phyloP scores from a whole-genome alignment of 2,113 vertebrate species.

The Alces alces region DNA sequence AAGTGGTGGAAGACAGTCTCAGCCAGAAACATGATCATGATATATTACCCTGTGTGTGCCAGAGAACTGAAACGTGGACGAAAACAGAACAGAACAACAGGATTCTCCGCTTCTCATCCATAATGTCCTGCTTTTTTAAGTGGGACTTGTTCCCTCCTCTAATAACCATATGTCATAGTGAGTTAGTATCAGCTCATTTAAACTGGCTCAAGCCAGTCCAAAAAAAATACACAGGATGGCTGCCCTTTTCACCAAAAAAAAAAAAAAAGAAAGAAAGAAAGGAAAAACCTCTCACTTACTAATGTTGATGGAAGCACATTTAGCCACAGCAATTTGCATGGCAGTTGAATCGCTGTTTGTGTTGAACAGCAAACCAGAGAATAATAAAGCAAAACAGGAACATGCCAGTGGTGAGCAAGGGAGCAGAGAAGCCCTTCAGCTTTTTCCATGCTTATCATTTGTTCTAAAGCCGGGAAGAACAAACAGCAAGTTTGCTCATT shows the following conservation, averaged over 20 bases:
- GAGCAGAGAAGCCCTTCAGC: background rate
- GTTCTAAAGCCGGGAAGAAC: background rate
- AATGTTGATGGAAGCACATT: slow-evolving; percentile 47
- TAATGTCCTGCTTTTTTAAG: background rate
- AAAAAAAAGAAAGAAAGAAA: too few species aligned
- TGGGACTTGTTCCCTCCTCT: background rate
- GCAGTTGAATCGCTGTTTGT: slow-evolving; percentile 56
- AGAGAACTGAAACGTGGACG: background rate
- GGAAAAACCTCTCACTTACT: slow-evolving; percentile 23
- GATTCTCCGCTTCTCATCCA: background rate
- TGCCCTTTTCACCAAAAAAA: slow-evolving; percentile 37
- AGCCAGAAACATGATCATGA: background rate
- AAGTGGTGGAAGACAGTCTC: background rate
- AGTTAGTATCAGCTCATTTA: slow-evolving; percentile 53
- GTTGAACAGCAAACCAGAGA: slow-evolving; percentile 53
- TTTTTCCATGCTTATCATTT: slow-evolving; percentile 14
- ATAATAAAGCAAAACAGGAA: slow-evolving; percentile 48
- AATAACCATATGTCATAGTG: background rate
- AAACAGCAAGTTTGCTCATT: background rate
- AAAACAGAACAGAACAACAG: background rate
- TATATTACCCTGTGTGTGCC: background rate
- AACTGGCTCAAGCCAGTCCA: slow-evolving; percentile 33
- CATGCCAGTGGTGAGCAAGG: slow-evolving; percentile 19
- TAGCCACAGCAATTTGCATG: slow-evolving; percentile 53
- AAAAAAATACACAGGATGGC: slow-evolving; percentile 39